Evolutionary conservation across 2,797 vertebrate genomes (phyloP).

Genomic region (Crypturellus tataupa): DNA sequence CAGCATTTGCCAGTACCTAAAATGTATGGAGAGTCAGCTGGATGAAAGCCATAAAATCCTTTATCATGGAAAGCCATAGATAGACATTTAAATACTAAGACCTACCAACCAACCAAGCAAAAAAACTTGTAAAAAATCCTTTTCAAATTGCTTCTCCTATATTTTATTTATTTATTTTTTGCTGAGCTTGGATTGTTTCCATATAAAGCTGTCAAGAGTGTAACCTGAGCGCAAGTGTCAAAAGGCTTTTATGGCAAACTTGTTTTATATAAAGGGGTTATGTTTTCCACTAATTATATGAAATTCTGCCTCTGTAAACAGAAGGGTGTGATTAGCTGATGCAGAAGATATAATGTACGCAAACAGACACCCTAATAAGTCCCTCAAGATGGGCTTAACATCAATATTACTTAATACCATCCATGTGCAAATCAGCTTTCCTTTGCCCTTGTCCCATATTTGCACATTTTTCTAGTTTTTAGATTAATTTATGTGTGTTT

Average conservation of each 20-base stretch:
- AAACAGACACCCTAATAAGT: background rate
- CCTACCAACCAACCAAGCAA: background rate
- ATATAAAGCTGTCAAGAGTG: slow-evolving; percentile 55
- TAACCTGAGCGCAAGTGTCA: slow-evolving; percentile 62
- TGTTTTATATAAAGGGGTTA: slow-evolving; percentile 62
- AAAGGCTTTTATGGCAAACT: slow-evolving; percentile 62
- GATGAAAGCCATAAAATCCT: slow-evolving; percentile 16
- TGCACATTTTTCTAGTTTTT: background rate
- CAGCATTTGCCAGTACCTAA: slow-evolving; percentile 22
- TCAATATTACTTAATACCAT: background rate
- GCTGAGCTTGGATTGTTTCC: slow-evolving; percentile 38
- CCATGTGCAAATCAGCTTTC: background rate
- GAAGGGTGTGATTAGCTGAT: slow-evolving; percentile 51
- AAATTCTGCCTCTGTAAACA: slow-evolving; percentile 63
- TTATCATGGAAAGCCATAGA: background rate
- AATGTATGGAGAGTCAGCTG: slow-evolving; percentile 5
- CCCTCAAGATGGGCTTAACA: background rate
- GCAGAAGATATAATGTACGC: slow-evolving; percentile 27
- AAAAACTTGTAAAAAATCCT: background rate
- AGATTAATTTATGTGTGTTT: background rate
- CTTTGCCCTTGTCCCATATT: background rate
- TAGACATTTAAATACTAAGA: background rate
- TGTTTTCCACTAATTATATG: slow-evolving; percentile 73
- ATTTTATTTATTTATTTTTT: background rate
- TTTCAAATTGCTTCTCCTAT: background rate